Conservation (phyloP, 2,797 vertebrate genomes). For the Sebastes kiyomatsui region DNA sequence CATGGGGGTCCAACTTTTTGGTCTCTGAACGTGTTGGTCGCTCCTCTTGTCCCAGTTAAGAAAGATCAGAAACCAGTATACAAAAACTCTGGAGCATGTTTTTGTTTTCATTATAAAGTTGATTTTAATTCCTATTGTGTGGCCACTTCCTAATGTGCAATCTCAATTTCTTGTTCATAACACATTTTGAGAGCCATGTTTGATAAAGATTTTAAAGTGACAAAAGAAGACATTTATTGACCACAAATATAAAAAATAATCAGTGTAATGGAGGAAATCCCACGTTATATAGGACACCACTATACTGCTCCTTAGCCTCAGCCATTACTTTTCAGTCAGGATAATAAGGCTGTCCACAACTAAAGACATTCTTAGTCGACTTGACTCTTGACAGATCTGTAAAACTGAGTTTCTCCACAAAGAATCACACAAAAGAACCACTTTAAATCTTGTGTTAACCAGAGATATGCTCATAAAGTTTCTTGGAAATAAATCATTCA, state of each 20-base stretch:
- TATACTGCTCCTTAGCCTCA: not conserved
- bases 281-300: not conserved
- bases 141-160: not conserved
- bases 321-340: not conserved
- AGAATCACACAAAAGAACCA: no score
- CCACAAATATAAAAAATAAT: not conserved
- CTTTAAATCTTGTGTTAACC: no score
- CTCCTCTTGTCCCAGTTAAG: not conserved
- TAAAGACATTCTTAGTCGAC: no score
- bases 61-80: not conserved
- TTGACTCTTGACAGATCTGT: no score
- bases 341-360: not conserved
- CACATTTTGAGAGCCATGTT: not conserved
- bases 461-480: no score
- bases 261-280: not conserved
- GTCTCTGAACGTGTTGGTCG: constrained; percentile 44
- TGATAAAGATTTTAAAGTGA: not conserved
- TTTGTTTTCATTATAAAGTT: not conserved
- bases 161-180: not conserved
- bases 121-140: not conserved
- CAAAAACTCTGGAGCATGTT: no score
- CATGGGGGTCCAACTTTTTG: constrained; percentile 56
- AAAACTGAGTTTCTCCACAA: no score
- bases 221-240: not conserved
- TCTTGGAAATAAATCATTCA: no score